Conservation (phyloP, 2,113 vertebrate genomes). For the Paracanthobrama guichenoti region DNA sequence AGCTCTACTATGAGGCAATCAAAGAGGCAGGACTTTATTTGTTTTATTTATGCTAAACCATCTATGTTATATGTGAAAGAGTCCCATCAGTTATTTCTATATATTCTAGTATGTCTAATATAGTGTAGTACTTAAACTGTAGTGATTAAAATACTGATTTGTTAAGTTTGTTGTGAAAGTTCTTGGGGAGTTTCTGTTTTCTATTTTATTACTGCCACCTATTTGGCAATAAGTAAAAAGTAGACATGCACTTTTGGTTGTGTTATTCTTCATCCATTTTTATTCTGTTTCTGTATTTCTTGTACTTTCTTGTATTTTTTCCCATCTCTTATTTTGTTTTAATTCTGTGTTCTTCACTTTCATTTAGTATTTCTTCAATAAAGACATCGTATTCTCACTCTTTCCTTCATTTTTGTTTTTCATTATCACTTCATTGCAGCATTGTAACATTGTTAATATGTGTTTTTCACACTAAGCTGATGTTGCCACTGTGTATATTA, state of each 20-base stretch:
- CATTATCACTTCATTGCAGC: not conserved
- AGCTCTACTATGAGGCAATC: not conserved
- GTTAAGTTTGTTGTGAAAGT: not conserved
- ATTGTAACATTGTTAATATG: not conserved
- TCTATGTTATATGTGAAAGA: not conserved
- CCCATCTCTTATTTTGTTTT: not conserved
- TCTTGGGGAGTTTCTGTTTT: not conserved
- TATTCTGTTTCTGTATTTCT: not conserved
- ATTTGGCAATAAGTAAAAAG: not conserved
- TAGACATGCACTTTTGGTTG: not conserved
- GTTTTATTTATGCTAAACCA: not conserved
- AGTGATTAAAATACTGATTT: not conserved
- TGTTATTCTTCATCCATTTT: not conserved
- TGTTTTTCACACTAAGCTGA: not conserved
- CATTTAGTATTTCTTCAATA: constrained; percentile 10
- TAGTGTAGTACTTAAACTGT: not conserved
- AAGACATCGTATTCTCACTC: constrained; percentile 6
- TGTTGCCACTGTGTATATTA: not conserved
- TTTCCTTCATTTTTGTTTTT: constrained; percentile 6
- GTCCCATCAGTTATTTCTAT: not conserved
- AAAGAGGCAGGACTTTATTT: not conserved
- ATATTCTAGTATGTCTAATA: not conserved
- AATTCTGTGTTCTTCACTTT: not conserved
- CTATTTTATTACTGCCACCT: not conserved
- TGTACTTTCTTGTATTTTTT: not conserved